Evolutionary conservation across 1,140 invertebrate genomes (phyloP).

Genomic region (Pristionchus pacificus): DNA sequence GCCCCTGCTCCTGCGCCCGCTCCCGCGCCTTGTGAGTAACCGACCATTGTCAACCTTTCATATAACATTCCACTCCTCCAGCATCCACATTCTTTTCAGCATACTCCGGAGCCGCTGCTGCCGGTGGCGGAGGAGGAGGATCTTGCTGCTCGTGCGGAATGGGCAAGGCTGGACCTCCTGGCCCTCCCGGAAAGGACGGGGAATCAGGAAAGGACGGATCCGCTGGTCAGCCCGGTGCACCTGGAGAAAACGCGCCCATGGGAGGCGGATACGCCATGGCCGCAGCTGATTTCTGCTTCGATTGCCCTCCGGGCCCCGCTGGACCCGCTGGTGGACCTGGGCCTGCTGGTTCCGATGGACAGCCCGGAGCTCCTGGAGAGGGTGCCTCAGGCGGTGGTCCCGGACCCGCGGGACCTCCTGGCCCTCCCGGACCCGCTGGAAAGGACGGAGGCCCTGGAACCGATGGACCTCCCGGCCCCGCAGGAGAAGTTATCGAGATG

Average conservation of each 20-base stretch:
- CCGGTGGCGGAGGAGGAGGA: background rate
- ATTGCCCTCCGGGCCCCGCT: constrained; percentile 26
- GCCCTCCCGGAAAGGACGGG: constrained; percentile 23
- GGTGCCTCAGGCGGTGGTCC: constrained; percentile 11
- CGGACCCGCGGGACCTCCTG: constrained; percentile 23
- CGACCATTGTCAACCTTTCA: too few species aligned
- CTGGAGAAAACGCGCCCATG: constrained; percentile 26
- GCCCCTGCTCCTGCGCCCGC: too few species aligned
- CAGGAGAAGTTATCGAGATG: constrained; percentile 5
- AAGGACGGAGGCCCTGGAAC: constrained; percentile 19
- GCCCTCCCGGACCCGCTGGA: constrained; percentile 19
- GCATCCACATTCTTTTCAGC: too few species aligned
- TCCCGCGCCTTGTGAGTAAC: too few species aligned
- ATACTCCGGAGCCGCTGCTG: too few species aligned
- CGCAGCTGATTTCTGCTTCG: constrained; percentile 21
- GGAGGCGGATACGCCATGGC: constrained; percentile 6
- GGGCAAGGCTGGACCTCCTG: constrained; percentile 21
- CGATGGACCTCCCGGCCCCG: constrained; percentile 9
- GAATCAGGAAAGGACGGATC: constrained; percentile 18
- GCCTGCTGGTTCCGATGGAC: constrained; percentile 16
- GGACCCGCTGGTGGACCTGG: constrained; percentile 24
- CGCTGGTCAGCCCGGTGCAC: constrained; percentile 19
- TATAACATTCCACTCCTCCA: too few species aligned
- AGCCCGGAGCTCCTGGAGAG: constrained; percentile 16
- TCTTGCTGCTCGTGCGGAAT: constrained; percentile 23